Conservation (phyloP, 1,140 invertebrate species). For the Hyphantria cunea region DNA sequence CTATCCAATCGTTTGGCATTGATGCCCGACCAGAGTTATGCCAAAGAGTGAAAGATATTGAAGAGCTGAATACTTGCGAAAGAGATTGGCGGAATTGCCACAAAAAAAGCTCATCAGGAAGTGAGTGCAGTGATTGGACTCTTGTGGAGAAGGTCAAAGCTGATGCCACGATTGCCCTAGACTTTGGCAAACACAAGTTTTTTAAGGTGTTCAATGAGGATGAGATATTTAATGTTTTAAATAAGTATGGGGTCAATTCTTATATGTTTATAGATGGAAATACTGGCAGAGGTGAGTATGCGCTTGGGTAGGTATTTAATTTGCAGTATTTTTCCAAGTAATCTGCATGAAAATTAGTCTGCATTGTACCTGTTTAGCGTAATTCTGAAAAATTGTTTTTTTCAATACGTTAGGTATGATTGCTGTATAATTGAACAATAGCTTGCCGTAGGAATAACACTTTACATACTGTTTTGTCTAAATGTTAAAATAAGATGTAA, state of each 20-base stretch:
- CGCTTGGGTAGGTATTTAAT: too few species aligned
- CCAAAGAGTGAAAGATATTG: constrained; percentile 83
- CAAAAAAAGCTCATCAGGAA: constrained; percentile 51
- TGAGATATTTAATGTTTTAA: constrained; percentile 59
- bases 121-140: constrained; percentile 56
- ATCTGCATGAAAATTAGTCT: too few species aligned
- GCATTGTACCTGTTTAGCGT: too few species aligned
- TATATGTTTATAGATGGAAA: constrained; percentile 84
- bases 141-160: constrained; percentile 37
- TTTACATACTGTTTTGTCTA: too few species aligned
- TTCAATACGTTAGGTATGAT: too few species aligned
- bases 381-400: too few species aligned
- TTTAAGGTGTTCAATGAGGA: constrained; percentile 55
- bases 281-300: constrained; percentile 82
- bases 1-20: constrained; percentile 88
- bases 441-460: too few species aligned
- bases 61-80: constrained; percentile 71
- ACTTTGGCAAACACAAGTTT: constrained; percentile 50
- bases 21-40: constrained; percentile 82
- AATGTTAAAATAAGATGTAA: too few species aligned
- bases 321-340: too few species aligned
- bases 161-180: constrained; percentile 38
- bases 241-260: constrained; percentile 43
- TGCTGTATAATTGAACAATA: too few species aligned
- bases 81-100: constrained; percentile 46